phyloP scores from a whole-genome alignment of 2,888 invertebrate genomes.

The Xanthia togata region DNA sequence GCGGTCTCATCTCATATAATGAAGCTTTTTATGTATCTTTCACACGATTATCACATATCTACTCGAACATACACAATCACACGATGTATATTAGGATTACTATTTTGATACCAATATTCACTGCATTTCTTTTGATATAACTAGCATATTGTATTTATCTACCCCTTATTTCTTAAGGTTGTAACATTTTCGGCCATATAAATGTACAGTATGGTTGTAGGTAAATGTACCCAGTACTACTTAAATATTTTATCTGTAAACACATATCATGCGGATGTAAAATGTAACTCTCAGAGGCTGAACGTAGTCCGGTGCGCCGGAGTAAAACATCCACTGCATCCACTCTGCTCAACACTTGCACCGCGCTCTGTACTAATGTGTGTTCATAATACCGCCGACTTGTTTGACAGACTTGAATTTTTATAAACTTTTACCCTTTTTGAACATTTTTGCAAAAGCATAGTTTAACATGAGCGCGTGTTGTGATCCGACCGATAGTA shows the following conservation, averaged over 20 bases:
- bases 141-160: slow-evolving; percentile 84
- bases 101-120: slow-evolving; percentile 90
- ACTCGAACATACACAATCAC: slow-evolving; percentile 83
- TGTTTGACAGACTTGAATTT: slow-evolving; percentile 81
- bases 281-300: slow-evolving; percentile 84
- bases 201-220: slow-evolving; percentile 87
- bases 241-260: slow-evolving; percentile 84
- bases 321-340: slow-evolving; percentile 72
- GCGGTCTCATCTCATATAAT: slow-evolving; percentile 75
- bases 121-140: slow-evolving; percentile 86
- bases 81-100: slow-evolving; percentile 85
- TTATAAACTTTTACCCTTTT: slow-evolving; percentile 87
- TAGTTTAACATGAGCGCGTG: slow-evolving; percentile 78
- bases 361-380: slow-evolving; percentile 70
- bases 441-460: slow-evolving; percentile 82
- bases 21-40: slow-evolving; percentile 84
- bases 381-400: slow-evolving; percentile 77
- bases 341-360: slow-evolving; percentile 77
- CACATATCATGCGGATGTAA: slow-evolving; percentile 89
- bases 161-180: slow-evolving; percentile 83
- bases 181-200: slow-evolving; percentile 85
- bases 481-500: slow-evolving; percentile 57
- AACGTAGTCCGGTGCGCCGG: slow-evolving; percentile 79
- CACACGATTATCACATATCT: slow-evolving; percentile 89
- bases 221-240: slow-evolving; percentile 87